Evolutionary conservation across 2,888 invertebrate genomes (phyloP), one percentile per base, ranked within the genome.

Genomic region (Sarcophaga rosellei): DNA sequence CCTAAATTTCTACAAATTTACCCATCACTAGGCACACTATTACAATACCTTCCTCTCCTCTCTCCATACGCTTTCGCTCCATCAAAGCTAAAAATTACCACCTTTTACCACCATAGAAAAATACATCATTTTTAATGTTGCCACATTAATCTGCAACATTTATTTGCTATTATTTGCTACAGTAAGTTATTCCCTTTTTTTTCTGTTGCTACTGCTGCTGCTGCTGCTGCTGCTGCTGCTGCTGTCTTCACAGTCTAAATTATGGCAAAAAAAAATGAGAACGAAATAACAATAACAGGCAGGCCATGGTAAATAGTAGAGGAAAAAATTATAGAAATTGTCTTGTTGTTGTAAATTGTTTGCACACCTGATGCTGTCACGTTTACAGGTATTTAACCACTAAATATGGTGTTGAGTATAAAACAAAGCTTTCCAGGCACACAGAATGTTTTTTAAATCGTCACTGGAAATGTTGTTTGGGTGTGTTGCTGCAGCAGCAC

Each of bases 331-430:
- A 35, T 35, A 57, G 10, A 47, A 57, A 57, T 73, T 45, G 20
- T 20, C 17, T 61, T 59, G 61, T 72, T 57, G 35, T 57, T 59
- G 69, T 73, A 76, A 81, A 35, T 35, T 25, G 73, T 81, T 81
- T 62, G 72, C 63, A 85, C 87, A 82, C 85, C 87, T 87, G 80
- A 80, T 82, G 87, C 82, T 83, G 80, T 73, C 87, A 87, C 82
- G 74, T 80, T 85, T 82, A 77, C 82, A 84, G 85, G 80, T 82
- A 78, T 81, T 81, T 17, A 78, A 62, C 78, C 75, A 86, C 78
- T 84, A 78, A 81, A 86, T 84, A 78, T 75, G 65, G 77, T 86
- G 86, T 86, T 84, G 81, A 86, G 81, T 78, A 81, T 61, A 62
- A 62, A 65, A 76, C 47, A 73, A 78, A 81, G 44, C 61, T 57